Evolutionary conservation across 2,797 vertebrate genomes (phyloP).

Genomic region (Gambusia yucatana): DNA sequence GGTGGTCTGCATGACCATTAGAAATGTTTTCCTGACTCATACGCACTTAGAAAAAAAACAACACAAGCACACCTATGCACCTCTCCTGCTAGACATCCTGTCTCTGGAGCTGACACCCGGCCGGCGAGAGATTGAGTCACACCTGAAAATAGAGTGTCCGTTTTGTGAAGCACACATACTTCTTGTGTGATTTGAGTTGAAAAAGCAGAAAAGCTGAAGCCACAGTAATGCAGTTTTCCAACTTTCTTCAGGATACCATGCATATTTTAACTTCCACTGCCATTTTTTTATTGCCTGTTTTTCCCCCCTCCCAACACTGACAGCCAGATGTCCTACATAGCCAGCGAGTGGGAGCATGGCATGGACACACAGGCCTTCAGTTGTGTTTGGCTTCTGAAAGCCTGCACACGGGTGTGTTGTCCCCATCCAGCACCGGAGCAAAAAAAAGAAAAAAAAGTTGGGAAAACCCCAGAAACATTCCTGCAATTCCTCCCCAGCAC

Average conservation of each 20-base stretch:
- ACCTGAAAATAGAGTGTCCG: conserved; percentile 51
- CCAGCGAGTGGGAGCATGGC: conserved; percentile 29
- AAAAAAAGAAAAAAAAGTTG: conserved; percentile 54
- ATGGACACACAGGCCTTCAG: conserved; percentile 14
- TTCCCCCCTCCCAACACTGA: conserved; percentile 50
- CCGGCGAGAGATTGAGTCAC: conserved; percentile 51
- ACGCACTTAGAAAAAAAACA: conserved; percentile 36
- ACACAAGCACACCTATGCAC: conserved; percentile 33
- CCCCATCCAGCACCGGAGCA: conserved; percentile 49
- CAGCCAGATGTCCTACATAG: conserved; percentile 64
- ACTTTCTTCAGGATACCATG: conserved; percentile 47
- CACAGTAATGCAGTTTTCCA: conserved; percentile 17
- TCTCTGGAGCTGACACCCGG: conserved; percentile 25
- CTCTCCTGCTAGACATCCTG: conserved; percentile 41
- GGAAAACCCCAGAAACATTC: conserved; percentile 81
- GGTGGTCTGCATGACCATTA: conserved; percentile 2
- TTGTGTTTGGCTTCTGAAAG: conserved; percentile 32
- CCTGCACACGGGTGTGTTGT: conserved; percentile 38
- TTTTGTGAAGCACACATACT: conserved; percentile 15
- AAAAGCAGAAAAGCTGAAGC: conserved; percentile 12
- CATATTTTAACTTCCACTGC: conserved; percentile 62
- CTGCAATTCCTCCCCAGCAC: conserved; percentile 74
- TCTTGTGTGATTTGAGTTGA: conserved; percentile 3
- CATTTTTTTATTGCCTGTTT: conserved; percentile 62
- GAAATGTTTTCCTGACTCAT: conserved; percentile 40